Percentiles rank a stretch among this genome's conserved stretches.
phyloP scores from a whole-genome alignment of 1,140 invertebrate genomes.

The Papilio polytes region DNA sequence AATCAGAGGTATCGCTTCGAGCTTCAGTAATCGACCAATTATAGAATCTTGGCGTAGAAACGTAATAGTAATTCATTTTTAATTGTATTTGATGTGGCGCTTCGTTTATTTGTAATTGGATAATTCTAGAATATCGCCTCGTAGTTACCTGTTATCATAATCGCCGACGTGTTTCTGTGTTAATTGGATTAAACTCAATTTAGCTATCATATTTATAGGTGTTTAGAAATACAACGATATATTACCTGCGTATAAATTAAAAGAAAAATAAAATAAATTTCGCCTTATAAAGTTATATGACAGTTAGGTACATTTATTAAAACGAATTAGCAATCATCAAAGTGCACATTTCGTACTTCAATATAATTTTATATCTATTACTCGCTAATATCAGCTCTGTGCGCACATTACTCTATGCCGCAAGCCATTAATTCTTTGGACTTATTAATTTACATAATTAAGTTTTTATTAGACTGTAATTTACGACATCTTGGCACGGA shows the following conservation, averaged over 20 bases:
- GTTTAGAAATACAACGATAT: not conserved
- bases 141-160: not conserved
- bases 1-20: conserved; percentile 28
- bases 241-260: not conserved
- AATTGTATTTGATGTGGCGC: conserved; percentile 32
- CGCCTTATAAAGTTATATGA: too few species aligned
- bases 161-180: not conserved
- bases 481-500: conserved; percentile 38
- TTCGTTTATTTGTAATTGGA: conserved; percentile 18
- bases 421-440: conserved; percentile 23
- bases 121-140: conserved; percentile 11
- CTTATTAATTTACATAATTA: conserved; percentile 42
- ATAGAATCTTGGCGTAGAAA: conserved; percentile 26
- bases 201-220: not conserved
- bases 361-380: not conserved
- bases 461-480: conserved; percentile 41
- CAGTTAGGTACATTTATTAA: not conserved
- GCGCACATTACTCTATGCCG: conserved; percentile 8
- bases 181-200: not conserved
- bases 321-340: not conserved
- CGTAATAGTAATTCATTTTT: conserved; percentile 31
- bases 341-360: not conserved
- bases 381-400: not conserved
- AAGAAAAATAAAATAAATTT: too few species aligned
- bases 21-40: conserved; percentile 30